Conservation (phyloP, 2,113 vertebrate species). For the Lamprologus lemairii region DNA sequence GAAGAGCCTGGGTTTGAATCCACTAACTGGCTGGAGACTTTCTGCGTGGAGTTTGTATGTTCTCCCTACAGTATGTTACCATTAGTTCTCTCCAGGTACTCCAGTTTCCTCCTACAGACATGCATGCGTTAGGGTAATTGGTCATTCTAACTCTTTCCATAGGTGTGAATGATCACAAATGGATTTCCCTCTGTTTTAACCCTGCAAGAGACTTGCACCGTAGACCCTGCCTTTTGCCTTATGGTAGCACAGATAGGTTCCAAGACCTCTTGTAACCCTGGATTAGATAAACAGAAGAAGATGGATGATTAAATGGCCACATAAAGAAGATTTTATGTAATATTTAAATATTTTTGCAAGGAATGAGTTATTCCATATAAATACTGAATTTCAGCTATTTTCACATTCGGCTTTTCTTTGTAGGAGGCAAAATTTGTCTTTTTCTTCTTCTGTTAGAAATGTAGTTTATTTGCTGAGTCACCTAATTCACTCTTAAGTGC, state of each 20-base stretch:
- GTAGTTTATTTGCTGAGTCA: slow-evolving; percentile 23
- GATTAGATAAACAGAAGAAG: neutral
- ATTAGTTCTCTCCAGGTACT: neutral
- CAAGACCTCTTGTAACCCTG: neutral
- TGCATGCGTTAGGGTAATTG: neutral
- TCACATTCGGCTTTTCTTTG: neutral
- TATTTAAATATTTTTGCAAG: neutral
- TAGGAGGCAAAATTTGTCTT: neutral
- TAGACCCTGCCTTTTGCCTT: neutral
- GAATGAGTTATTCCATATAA: neutral
- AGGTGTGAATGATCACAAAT: neutral
- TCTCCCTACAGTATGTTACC: neutral
- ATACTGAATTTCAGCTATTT: neutral
- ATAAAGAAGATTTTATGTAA: neutral
- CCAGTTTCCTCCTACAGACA: neutral
- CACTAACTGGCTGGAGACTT: neutral
- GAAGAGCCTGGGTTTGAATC: neutral
- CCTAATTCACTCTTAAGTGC: slow-evolving; percentile 18
- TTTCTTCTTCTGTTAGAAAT: neutral
- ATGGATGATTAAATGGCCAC: neutral
- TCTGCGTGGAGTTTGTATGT: neutral
- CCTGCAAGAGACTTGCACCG: neutral
- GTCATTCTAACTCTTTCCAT: neutral
- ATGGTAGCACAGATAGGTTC: neutral
- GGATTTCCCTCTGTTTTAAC: neutral